Evolutionary conservation across 2,113 vertebrate genomes (phyloP).

Genomic region (Chaenocephalus aceratus): DNA sequence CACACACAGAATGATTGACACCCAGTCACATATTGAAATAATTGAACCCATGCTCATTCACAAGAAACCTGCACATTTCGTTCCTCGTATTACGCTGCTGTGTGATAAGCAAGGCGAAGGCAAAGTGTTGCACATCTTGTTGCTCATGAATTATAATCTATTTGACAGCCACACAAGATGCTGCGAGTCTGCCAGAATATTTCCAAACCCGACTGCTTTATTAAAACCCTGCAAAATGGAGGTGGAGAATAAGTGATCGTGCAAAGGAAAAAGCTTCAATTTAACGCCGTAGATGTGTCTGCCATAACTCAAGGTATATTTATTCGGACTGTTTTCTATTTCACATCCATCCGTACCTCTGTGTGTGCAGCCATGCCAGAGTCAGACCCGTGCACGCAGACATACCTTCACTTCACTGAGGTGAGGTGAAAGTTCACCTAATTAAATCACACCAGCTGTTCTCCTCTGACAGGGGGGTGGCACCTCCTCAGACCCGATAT

Average conservation of each 20-base stretch:
- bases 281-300: slow-evolving; percentile 11
- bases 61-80: slow-evolving; percentile 51
- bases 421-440: slow-evolving; percentile 66
- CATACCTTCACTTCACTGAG: slow-evolving; percentile 26
- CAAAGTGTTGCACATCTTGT: slow-evolving; percentile 57
- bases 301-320: slow-evolving; percentile 1
- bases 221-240: slow-evolving; percentile 48
- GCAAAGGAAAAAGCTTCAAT: slow-evolving; percentile 17
- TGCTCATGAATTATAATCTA: slow-evolving; percentile 72
- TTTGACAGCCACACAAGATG: slow-evolving; percentile 61
- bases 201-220: slow-evolving; percentile 60
- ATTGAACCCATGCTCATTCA: slow-evolving; percentile 57
- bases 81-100: slow-evolving; percentile 55
- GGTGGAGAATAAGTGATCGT: slow-evolving; percentile 8
- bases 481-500: slow-evolving; percentile 52
- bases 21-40: slow-evolving; percentile 39
- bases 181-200: slow-evolving; percentile 54
- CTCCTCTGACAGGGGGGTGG: slow-evolving; percentile 57
- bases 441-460: slow-evolving; percentile 74
- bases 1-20: slow-evolving; percentile 39
- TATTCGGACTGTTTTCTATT: slow-evolving; percentile 12
- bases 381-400: slow-evolving; percentile 1
- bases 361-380: neutral
- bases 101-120: slow-evolving; percentile 49
- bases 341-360: neutral